Conservation (phyloP, 2,113 vertebrate genomes). For the Gopherus flavomarginatus region DNA sequence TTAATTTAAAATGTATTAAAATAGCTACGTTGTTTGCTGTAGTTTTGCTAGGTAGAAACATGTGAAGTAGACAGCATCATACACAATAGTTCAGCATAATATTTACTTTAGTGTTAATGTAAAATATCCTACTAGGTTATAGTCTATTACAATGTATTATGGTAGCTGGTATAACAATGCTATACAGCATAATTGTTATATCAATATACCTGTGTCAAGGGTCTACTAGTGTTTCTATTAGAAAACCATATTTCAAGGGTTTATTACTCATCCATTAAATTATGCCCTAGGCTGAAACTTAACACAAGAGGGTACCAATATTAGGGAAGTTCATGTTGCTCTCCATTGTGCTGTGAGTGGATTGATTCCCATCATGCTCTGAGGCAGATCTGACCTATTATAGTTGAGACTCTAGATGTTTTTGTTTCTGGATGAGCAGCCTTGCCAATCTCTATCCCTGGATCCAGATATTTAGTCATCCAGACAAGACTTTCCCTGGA, state of each 20-base stretch:
- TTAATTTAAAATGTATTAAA: slow-evolving; percentile 34
- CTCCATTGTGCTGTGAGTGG: slow-evolving; percentile 20
- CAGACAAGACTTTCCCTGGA: neutral
- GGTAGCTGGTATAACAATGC: slow-evolving; percentile 49
- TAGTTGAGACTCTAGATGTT: slow-evolving; percentile 27
- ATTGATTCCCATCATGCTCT: slow-evolving; percentile 22
- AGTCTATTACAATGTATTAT: slow-evolving; percentile 10
- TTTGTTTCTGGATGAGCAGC: slow-evolving; percentile 45
- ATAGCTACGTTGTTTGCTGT: slow-evolving; percentile 13
- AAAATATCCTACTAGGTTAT: slow-evolving; percentile 21
- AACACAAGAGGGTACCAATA: neutral
- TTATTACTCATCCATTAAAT: slow-evolving; percentile 39
- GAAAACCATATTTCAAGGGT: slow-evolving; percentile 45
- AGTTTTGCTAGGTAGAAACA: neutral
- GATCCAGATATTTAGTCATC: neutral
- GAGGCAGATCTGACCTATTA: slow-evolving; percentile 38
- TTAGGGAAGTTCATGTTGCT: slow-evolving; percentile 45
- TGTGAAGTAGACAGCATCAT: neutral
- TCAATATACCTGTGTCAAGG: slow-evolving; percentile 7
- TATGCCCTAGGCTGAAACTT: slow-evolving; percentile 52
- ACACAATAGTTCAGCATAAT: slow-evolving; percentile 2
- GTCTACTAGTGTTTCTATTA: slow-evolving; percentile 44
- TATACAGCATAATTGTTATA: neutral
- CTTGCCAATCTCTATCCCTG: neutral
- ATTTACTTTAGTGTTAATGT: slow-evolving; percentile 54